A percentile compares a stretch with the other conserved stretches of the same genome.
These are phyloP conservation scores for Paraescarpia echinospica DNA, from an alignment of 1,140 invertebrate species.

Conservation along the genomic window DNA sequence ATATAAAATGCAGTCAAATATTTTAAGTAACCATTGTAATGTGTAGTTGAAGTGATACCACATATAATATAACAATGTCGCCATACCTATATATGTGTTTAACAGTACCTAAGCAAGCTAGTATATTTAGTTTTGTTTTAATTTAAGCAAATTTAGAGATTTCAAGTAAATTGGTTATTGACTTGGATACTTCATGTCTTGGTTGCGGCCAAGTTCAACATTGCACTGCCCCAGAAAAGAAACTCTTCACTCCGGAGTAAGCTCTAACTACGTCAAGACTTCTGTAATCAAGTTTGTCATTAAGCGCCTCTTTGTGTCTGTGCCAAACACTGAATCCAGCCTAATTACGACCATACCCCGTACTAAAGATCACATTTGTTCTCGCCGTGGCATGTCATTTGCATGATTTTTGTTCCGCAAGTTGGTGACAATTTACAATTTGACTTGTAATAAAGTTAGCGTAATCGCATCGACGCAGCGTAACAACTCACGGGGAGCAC, in stretches of 20 bases:
- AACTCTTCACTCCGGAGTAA: neutral
- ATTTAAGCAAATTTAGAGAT: too few species aligned
- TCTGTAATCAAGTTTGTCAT: neutral
- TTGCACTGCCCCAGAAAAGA: neutral
- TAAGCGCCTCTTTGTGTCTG: neutral
- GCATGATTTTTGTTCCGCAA: neutral
- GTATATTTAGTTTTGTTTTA: too few species aligned
- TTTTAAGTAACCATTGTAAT: too few species aligned
- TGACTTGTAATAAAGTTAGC: slow-evolving; percentile 6
- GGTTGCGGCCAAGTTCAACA: neutral
- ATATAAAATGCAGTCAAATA: too few species aligned
- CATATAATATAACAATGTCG: too few species aligned
- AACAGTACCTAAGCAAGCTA: too few species aligned
- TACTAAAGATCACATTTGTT: neutral
- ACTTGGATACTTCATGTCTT: neutral
- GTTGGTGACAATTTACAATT: slow-evolving; percentile 1
- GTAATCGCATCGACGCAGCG: neutral
- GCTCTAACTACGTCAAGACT: neutral
- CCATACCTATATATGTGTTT: too few species aligned
- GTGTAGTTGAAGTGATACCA: too few species aligned
- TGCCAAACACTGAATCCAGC: neutral
- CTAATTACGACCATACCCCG: neutral
- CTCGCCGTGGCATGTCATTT: neutral
- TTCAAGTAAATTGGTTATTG: neutral
- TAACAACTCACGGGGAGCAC: neutral